Evolutionary conservation across 1,140 invertebrate genomes (phyloP), one percentile per base, ranked within the genome.

Genomic region (Akabosia matsudoensis): DNA sequence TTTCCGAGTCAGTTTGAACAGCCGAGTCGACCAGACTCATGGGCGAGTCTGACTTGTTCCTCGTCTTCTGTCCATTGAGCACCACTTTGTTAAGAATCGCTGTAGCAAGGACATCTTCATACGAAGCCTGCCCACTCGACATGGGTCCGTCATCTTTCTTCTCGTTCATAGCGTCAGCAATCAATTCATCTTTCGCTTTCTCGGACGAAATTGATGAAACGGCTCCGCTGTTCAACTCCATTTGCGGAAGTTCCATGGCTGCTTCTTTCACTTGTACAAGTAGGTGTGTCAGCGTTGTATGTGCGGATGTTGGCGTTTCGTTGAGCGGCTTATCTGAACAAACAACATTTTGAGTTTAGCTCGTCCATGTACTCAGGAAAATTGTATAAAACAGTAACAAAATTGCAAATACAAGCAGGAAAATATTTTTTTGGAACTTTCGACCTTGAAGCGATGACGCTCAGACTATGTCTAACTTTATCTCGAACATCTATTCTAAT

Each of bases 71-170:
- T 54, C n/a, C 61, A 70, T n/a, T 74, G 16, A 67, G 30, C 14
- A 79, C 73, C n/a, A 78, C 56, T 67, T 79, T 79, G 26, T 79
- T 79, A 13, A 79, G 70, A 34, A 79, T 74, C 4, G 79, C 76
- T 0, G 74, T 77, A 13, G 79, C 74, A 22, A 79, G 37, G 0
- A 78, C 67, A 34, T 79, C 79, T 74, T 79, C 79, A 31, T 79
- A 79, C 18, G 37, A 71, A 7, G 75, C 2, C 24, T 54, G 26
- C 1, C 33, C 56, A 45, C 18, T 45, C 7, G 7, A 10, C 18
- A 45, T 18, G 37, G 37, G 37, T 3, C 45, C 14, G 61, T 70
- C 34, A 45, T 70, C 16, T 18, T 33, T 33, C 30, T 26, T 52
- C 14, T 18, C 37, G n/a, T n/a, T 7, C 2, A 33, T 18, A 56